phyloP scores from a whole-genome alignment of 2,113 vertebrate species.

The Hippoglossus stenolepis region DNA sequence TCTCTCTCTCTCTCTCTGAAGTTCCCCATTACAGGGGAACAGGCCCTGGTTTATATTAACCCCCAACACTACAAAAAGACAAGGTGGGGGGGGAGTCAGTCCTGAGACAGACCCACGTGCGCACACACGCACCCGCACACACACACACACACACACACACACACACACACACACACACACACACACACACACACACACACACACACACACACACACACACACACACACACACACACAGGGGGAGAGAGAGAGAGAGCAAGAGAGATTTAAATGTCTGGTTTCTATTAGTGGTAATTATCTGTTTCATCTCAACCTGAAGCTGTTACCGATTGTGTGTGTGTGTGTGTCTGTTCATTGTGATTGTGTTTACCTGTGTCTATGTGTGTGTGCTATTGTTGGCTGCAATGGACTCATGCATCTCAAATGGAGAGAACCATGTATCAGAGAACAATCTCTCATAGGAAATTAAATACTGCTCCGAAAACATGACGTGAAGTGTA shows the following conservation, averaged over 20 bases:
- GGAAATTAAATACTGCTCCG: neutral
- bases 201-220: conserved; percentile 75
- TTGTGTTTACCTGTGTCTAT: conserved; percentile 10
- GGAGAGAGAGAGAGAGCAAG: neutral
- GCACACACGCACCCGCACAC: conserved; percentile 19
- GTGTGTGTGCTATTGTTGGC: conserved; percentile 10
- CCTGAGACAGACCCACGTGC: conserved; percentile 42
- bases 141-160: conserved; percentile 75
- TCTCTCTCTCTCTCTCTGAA: conserved; percentile 49
- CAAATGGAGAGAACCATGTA: conserved; percentile 24
- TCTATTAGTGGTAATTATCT: conserved; percentile 99
- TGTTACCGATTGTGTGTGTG: conserved; percentile 33
- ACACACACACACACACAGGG: conserved; percentile 38
- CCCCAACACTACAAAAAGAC: conserved; percentile 60
- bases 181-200: conserved; percentile 45
- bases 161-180: conserved; percentile 74
- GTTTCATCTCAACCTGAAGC: conserved; percentile 96
- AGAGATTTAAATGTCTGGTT: conserved; percentile 88
- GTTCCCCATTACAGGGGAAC: conserved; percentile 63
- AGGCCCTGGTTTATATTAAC: conserved; percentile 80
- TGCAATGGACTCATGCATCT: conserved; percentile 20
- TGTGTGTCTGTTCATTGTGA: neutral
- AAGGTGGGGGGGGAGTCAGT: conserved; percentile 38
- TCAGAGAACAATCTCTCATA: neutral
- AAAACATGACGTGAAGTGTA: no score